phyloP scores from a whole-genome alignment of 2,888 invertebrate genomes.

The Sphecodes monilicornis region DNA sequence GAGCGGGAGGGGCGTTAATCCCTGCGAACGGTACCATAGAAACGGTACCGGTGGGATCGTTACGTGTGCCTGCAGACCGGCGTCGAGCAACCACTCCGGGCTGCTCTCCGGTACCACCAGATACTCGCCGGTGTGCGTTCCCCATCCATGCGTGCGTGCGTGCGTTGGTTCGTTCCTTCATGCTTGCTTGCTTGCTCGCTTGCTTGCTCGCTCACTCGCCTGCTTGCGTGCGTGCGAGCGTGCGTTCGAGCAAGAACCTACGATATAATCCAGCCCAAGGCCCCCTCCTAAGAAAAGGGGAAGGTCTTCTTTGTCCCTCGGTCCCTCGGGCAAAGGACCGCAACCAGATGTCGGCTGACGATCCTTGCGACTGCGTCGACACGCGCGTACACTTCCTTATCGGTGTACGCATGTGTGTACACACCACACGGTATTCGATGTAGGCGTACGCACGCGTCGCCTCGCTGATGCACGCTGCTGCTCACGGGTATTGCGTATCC shows the following conservation, averaged over 20 bases:
- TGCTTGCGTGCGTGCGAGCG: slow-evolving; percentile 12
- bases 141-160: neutral
- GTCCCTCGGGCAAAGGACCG: slow-evolving; percentile 67
- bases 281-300: slow-evolving; percentile 64
- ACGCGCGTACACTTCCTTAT: slow-evolving; percentile 40
- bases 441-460: slow-evolving; percentile 24
- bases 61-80: slow-evolving; percentile 62
- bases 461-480: slow-evolving; percentile 18
- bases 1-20: slow-evolving; percentile 78
- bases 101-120: slow-evolving; percentile 67
- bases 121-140: slow-evolving; percentile 11
- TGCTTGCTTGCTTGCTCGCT: neutral
- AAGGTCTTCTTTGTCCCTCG: slow-evolving; percentile 73
- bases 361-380: slow-evolving; percentile 62
- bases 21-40: slow-evolving; percentile 83
- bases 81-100: slow-evolving; percentile 64
- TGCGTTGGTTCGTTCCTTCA: slow-evolving; percentile 14
- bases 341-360: slow-evolving; percentile 71
- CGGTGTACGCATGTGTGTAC: neutral
- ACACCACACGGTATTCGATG: neutral
- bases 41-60: slow-evolving; percentile 81
- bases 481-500: slow-evolving; percentile 57
- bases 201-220: too few species aligned
- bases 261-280: slow-evolving; percentile 62
- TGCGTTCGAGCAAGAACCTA: slow-evolving; percentile 36